A percentile compares a stretch with the other conserved stretches of the same genome.
Evolutionary conservation across 2,888 invertebrate species (phyloP).

Genomic region (Arrhopalites spinosus): DNA sequence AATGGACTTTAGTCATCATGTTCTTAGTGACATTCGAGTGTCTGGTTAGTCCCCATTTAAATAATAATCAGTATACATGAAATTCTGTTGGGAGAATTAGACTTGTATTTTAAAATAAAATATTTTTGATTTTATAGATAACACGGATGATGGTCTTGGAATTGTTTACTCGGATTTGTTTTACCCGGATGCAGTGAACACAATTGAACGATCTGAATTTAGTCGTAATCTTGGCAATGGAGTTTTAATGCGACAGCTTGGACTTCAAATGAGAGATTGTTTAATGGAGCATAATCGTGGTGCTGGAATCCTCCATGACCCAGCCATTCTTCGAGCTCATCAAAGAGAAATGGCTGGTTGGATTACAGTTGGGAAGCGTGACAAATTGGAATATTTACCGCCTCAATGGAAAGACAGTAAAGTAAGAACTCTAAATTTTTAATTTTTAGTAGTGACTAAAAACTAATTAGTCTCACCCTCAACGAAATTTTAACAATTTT

Average conservation of each 20-base stretch:
- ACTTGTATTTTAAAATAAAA: too few relatives aligned
- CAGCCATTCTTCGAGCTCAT: conserved; percentile 78
- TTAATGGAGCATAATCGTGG: conserved; percentile 79
- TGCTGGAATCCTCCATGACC: conserved; percentile 91
- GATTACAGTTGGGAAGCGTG: conserved; percentile 76
- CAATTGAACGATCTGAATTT: conserved; percentile 82
- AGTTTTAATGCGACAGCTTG: conserved; percentile 85
- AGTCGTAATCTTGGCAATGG: conserved; percentile 85
- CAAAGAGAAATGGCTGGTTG: conserved; percentile 92
- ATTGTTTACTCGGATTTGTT: conserved; percentile 93
- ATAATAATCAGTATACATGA: too few relatives aligned
- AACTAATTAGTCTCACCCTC: too few relatives aligned
- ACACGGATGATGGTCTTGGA: conserved; percentile 90
- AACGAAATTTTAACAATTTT: too few relatives aligned
- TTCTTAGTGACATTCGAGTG: conserved; percentile 65
- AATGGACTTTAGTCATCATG: conserved; percentile 68
- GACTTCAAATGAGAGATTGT: conserved; percentile 73
- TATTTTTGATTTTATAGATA: too few relatives aligned
- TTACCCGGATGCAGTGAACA: conserved; percentile 79
- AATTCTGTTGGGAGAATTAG: too few relatives aligned
- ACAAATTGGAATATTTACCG: conserved; percentile 75
- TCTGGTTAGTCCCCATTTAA: too few relatives aligned
- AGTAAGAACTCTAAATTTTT: too few relatives aligned
- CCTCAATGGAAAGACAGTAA: conserved; percentile 65
- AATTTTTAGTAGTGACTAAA: too few relatives aligned